A percentile compares a stretch with the other conserved stretches of the same genome.
These are phyloP conservation scores for Triplophysa dalaica DNA, from an alignment of 2,113 vertebrate species.

Conservation along the genomic window DNA sequence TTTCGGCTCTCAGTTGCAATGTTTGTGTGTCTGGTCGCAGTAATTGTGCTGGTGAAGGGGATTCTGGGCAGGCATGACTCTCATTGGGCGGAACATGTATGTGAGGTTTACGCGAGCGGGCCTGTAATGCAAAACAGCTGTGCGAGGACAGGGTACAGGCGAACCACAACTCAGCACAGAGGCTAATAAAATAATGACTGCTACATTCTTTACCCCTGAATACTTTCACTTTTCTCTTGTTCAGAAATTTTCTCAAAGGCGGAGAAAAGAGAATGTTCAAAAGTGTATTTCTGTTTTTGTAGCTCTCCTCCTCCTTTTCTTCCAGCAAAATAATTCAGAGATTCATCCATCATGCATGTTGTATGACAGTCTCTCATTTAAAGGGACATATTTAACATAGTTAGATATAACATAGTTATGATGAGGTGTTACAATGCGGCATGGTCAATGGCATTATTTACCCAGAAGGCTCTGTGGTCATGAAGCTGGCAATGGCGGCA, in stretches of 20 bases:
- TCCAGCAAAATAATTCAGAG: too few species aligned
- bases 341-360: too few species aligned
- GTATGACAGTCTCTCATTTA: too few species aligned
- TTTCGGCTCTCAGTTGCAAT: conserved; percentile 2
- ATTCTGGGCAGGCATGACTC: conserved; percentile 73
- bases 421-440: neutral
- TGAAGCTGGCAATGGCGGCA: conserved; percentile 79
- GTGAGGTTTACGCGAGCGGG: conserved; percentile 70
- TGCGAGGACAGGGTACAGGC: conserved; percentile 62
- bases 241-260: conserved; percentile 22
- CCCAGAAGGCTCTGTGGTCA: conserved; percentile 75
- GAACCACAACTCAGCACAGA: conserved; percentile 63
- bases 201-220: conserved; percentile 64
- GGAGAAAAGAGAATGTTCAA: conserved; percentile 11
- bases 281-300: neutral
- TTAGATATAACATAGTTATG: neutral
- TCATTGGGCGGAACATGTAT: conserved; percentile 74
- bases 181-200: conserved; percentile 66
- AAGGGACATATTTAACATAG: too few species aligned
- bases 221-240: neutral
- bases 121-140: conserved; percentile 74
- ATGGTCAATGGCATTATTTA: conserved; percentile 68
- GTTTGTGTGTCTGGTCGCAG: conserved; percentile 49
- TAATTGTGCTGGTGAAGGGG: conserved; percentile 77
- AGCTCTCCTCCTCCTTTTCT: neutral